phyloP scores from a whole-genome alignment of 2,888 invertebrate genomes.

The Temnothorax unifasciatus region DNA sequence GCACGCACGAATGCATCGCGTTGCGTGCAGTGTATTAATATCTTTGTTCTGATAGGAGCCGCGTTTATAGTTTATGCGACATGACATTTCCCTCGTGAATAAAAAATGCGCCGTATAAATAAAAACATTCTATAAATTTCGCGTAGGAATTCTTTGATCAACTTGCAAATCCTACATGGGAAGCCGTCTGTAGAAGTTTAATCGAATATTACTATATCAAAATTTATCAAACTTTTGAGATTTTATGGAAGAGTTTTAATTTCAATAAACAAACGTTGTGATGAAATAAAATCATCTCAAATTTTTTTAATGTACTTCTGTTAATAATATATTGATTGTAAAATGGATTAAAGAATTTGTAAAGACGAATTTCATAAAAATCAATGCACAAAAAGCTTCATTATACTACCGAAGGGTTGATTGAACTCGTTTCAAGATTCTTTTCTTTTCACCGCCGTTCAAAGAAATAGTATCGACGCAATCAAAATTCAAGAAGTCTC shows the following conservation, averaged over 20 bases:
- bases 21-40: constrained; percentile 45
- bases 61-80: constrained; percentile 29
- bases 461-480: constrained; percentile 9
- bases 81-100: constrained; percentile 5
- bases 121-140: constrained; percentile 18
- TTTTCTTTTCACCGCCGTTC: not conserved
- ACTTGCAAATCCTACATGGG: not conserved
- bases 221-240: not conserved
- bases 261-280: not conserved
- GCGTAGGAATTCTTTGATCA: not conserved
- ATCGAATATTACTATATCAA: not conserved
- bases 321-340: not conserved
- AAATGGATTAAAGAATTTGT: not conserved
- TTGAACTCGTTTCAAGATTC: not conserved
- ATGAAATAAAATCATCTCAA: not conserved
- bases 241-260: not conserved
- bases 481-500: constrained; percentile 32
- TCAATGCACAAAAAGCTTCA: not conserved
- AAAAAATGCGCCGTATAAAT: constrained; percentile 13
- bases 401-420: not conserved
- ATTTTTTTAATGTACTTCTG: too few species aligned
- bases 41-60: not conserved
- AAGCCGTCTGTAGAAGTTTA: not conserved
- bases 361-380: not conserved
- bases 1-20: constrained; percentile 36